These are phyloP conservation scores for Chrysomallon squamiferum DNA, from an alignment of 1,140 invertebrate species.

Conservation along the genomic window DNA sequence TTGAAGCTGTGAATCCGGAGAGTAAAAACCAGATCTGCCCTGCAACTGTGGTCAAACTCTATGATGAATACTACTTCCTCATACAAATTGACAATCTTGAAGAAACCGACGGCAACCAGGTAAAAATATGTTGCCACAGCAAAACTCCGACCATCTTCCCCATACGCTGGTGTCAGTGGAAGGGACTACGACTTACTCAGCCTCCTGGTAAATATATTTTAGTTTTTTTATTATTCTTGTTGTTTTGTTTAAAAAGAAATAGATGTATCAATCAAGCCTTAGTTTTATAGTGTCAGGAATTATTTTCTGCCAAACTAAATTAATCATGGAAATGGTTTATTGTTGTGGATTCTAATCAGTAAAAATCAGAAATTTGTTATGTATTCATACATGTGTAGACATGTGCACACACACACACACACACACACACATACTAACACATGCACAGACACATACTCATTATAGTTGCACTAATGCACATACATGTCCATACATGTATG, in stretches of 20 bases:
- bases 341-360: too few species aligned
- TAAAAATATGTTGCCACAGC: conserved; percentile 58
- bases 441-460: neutral
- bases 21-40: conserved; percentile 74
- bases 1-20: conserved; percentile 76
- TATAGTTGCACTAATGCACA: neutral
- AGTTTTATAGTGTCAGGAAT: too few species aligned
- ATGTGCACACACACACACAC: neutral
- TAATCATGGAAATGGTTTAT: too few species aligned
- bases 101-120: conserved; percentile 7
- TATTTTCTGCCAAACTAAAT: too few species aligned
- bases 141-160: conserved; percentile 61
- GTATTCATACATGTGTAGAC: too few species aligned
- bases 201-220: conserved; percentile 54
- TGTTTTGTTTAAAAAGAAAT: too few species aligned
- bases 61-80: conserved; percentile 73
- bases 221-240: too few species aligned
- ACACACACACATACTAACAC: neutral
- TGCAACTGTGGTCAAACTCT: conserved; percentile 72
- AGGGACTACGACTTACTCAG: conserved; percentile 52
- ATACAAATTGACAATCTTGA: conserved; percentile 66
- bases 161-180: conserved; percentile 54
- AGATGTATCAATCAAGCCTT: too few species aligned
- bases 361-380: too few species aligned
- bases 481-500: neutral